A percentile compares a stretch with the other conserved stretches of the same genome.
phyloP scores from a whole-genome alignment of 2,113 vertebrate genomes.

The Gymnorhina tibicen region DNA sequence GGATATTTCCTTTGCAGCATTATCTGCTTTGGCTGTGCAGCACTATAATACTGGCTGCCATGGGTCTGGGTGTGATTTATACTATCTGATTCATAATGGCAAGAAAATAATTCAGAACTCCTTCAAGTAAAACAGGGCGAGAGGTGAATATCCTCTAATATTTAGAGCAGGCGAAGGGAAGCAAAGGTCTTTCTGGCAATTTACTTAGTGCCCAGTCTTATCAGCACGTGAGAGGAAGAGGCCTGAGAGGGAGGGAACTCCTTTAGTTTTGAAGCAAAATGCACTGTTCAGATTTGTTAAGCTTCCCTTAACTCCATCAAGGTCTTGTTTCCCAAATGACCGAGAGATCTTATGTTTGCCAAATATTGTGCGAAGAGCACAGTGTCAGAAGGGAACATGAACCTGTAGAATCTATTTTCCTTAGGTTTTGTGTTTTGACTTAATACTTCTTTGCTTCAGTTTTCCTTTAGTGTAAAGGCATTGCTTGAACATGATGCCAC shows the following conservation, averaged over 20 bases:
- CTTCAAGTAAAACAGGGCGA: neutral
- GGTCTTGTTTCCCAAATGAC: neutral
- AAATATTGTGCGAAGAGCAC: neutral
- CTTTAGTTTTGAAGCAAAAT: neutral
- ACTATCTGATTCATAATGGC: neutral
- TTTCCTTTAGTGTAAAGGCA: neutral
- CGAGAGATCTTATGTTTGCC: neutral
- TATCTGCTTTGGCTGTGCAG: neutral
- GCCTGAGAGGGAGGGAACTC: neutral
- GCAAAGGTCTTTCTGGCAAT: neutral
- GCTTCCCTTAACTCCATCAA: neutral
- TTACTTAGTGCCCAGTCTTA: neutral
- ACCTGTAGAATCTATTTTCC: neutral
- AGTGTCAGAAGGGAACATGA: neutral
- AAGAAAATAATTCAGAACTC: conserved; percentile 17
- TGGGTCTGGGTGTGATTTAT: neutral
- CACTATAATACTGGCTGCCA: neutral
- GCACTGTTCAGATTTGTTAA: neutral
- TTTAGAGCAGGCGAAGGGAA: neutral
- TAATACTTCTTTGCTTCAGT: neutral
- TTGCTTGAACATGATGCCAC: neutral
- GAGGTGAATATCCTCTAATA: neutral
- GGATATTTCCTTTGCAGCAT: neutral
- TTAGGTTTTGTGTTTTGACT: neutral
- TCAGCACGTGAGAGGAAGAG: fast-evolving